Evolutionary conservation across 2,888 invertebrate species (phyloP), one percentile per base, ranked within the genome.

Genomic region (Noctua fimbriata): DNA sequence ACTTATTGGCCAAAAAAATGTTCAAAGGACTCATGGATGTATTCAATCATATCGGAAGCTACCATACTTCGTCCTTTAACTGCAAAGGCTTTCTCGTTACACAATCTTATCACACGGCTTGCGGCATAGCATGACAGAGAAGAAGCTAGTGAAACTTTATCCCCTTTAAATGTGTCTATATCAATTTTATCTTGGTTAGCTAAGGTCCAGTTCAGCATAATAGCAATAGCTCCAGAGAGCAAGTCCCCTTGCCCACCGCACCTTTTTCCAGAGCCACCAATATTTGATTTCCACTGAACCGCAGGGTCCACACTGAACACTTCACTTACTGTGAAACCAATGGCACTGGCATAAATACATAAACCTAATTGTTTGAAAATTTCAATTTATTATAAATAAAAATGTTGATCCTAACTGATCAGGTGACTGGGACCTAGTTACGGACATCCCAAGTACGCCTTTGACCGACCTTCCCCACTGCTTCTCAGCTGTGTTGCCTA

Each of bases 221-320:
- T n/a, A n/a, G n/a, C n/a, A n/a, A n/a, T n/a, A n/a, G n/a, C n/a
- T n/a, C n/a, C n/a, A n/a, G n/a, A n/a, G n/a, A n/a, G n/a, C n/a
- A n/a, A n/a, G n/a, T n/a, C n/a, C n/a, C 32, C 99, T 95, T 99
- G 99, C 0, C 99, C 99, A 12, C 99, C 99, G 95, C 99, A 99
- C 71, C 99, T 97, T 81, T 99, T 97, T 0, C 98, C 98, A 36
- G 99, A 98, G 1, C 99, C 99, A 67, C 98, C 98, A n/a, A 94
- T 92, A 65, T 97, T 96, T 91, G 97, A 98, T 44, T 97, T 96
- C 91, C 98, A 96, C 90, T 93, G 95, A 89, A 91, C 91, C 82
- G 87, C 94, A 90, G 90, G 89, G 86, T 96, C 97, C 81, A 94
- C 94, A 92, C 98, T 97, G 77, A 97, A 97, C 66, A 98, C 97